These are phyloP conservation scores for Loxodonta africana DNA, from an alignment of 2,113 vertebrate genomes.

Conservation along the genomic window DNA sequence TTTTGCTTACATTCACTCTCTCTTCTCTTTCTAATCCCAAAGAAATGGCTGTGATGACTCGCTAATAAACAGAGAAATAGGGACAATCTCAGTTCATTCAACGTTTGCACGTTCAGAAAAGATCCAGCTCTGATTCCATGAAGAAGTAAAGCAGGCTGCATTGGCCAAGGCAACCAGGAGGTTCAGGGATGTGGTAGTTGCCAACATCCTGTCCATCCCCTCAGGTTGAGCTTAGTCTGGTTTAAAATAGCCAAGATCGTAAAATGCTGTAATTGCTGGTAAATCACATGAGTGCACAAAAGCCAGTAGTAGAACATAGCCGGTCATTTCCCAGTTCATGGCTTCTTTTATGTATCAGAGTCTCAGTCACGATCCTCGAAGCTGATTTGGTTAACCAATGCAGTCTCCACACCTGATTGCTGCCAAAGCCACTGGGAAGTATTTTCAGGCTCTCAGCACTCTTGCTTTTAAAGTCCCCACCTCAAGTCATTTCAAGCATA, in stretches of 20 bases:
- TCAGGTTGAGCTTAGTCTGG: not conserved
- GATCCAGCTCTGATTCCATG: not conserved
- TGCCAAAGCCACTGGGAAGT: not conserved
- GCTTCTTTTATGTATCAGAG: not conserved
- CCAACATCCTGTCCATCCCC: too few relatives aligned
- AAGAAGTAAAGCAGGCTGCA: not conserved
- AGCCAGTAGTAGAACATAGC: accelerated
- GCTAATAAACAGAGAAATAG: slow-evolving; percentile 35
- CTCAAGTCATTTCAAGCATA: not conserved
- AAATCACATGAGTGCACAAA: accelerated
- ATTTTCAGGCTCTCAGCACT: accelerated
- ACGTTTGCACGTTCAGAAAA: not conserved
- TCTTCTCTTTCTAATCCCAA: slow-evolving; percentile 46
- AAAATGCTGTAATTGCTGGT: accelerated
- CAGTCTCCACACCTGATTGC: accelerated
- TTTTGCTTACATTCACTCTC: not conserved
- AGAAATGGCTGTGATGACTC: slow-evolving; percentile 35
- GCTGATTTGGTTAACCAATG: accelerated
- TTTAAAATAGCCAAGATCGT: not conserved
- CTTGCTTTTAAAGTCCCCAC: accelerated
- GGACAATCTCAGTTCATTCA: not conserved
- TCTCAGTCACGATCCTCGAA: not conserved
- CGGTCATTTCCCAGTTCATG: not conserved
- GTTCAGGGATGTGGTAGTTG: not conserved
- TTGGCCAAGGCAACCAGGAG: not conserved